Conservation (phyloP, 1,140 invertebrate species). For the Metaphire vulgaris region DNA sequence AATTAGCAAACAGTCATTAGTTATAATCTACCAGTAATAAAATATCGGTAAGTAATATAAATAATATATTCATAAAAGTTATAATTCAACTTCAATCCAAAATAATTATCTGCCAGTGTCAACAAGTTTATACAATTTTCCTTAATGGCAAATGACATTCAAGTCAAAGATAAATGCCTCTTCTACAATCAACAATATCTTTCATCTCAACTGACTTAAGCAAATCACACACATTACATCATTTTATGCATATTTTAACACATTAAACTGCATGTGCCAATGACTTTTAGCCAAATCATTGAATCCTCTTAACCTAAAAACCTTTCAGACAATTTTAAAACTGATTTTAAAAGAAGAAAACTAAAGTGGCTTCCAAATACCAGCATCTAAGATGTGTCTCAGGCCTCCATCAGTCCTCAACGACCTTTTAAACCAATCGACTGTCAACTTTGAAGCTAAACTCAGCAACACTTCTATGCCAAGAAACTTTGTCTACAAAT, state of each 20-base stretch:
- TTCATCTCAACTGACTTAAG: not conserved
- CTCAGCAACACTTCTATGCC: constrained; percentile 93
- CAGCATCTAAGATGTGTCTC: constrained; percentile 79
- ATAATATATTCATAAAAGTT: not conserved
- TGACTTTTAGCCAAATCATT: too few species aligned
- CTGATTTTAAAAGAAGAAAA: not conserved
- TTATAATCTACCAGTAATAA: not conserved
- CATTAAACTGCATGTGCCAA: too few species aligned
- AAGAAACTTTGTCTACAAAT: constrained; percentile 72
- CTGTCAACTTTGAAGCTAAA: constrained; percentile 84
- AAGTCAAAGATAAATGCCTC: too few species aligned
- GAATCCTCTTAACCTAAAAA: too few species aligned
- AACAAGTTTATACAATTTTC: too few species aligned
- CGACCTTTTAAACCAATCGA: constrained; percentile 98
- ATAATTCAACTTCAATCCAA: too few species aligned
- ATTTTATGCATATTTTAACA: too few species aligned
- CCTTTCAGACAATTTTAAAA: too few species aligned
- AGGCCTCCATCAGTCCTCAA: constrained; percentile 81
- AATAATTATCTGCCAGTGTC: too few species aligned
- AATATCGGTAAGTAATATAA: not conserved
- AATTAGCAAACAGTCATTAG: not conserved
- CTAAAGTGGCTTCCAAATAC: constrained; percentile 30
- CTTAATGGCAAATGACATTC: too few species aligned
- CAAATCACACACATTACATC: too few species aligned
- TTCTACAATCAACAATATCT: too few species aligned